Percentiles rank a stretch among this genome's conserved stretches.
Conservation (phyloP, 2,888 invertebrate species). For the Limnephilus rhombicus region DNA sequence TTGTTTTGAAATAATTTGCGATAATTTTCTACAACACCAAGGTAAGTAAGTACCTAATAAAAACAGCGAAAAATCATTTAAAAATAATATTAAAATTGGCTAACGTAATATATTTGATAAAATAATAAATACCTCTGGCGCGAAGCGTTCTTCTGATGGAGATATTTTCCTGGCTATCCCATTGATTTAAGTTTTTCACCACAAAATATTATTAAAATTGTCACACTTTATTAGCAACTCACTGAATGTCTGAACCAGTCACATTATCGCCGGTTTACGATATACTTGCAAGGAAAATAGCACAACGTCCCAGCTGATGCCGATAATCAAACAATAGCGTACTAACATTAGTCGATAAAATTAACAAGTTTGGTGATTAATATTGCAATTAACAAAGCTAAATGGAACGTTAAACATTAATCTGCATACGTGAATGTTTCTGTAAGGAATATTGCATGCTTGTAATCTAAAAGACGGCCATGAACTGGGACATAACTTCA, state of each 20-base stretch:
- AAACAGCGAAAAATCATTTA: not conserved
- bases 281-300: not conserved
- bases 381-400: conserved; percentile 6
- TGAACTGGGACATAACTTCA: not conserved
- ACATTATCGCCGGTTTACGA: not conserved
- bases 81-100: not conserved
- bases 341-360: not conserved
- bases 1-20: not conserved
- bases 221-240: conserved; percentile 11
- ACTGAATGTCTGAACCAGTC: conserved; percentile 9
- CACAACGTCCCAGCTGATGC: not conserved
- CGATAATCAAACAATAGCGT: conserved; percentile 16
- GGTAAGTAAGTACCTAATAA: not conserved
- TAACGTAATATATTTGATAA: not conserved
- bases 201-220: conserved; percentile 5
- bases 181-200: not conserved
- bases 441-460: not conserved
- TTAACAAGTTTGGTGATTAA: not conserved
- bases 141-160: not conserved
- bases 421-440: not conserved
- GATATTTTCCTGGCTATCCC: conserved; percentile 13
- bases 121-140: not conserved
- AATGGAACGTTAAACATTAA: not conserved
- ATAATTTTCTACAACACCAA: not conserved
- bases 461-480: not conserved